Evolutionary conservation across 2,888 invertebrate genomes (phyloP), one percentile per base, ranked within the genome.

Genomic region (Tachina fera): DNA sequence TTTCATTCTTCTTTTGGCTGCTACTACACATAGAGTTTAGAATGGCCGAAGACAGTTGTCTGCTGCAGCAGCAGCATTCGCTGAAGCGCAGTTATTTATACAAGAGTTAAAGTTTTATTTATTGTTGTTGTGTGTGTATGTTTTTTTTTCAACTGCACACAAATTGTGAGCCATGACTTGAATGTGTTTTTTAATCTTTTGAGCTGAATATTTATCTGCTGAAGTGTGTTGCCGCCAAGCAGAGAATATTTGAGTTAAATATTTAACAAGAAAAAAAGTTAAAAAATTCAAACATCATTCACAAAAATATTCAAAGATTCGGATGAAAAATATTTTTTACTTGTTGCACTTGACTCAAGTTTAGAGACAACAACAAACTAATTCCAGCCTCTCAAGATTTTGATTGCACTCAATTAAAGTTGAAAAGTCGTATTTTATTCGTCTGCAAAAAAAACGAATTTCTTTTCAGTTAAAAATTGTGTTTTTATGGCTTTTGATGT

Each of bases 381-480:
- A 67, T 60, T 61, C 43, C 47, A 74, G 47, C 80, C 71, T 58
- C 78, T 47, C 39, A 45, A 63, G 70, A 63, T 60, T 71, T 51
- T 65, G 70, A 67, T 81, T 87, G 86, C 76, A 81, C 87, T 88
- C 86, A 87, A 87, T 83, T 84, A 84, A 87, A 85, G 83, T 88
- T 86, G 72, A 85, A 86, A 87, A 83, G 87, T 83, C 78, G 87
- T 70, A 81, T 80, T 68, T 49, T 65, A 72, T 74, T 74, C 70
- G 74, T 74, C 70, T 82, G 75, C 82, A 71, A 68, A 82, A 63
- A 65, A 31, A 31, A 31, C 31, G 58, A 75, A 65, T 74, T 81
- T 77, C 72, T 71, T 85, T 80, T 67, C 39, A n/a, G 45, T 53
- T 65, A 79, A 79, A 56, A 56, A 11, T 16, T 53, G 31, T 80